phyloP scores from a whole-genome alignment of 2,888 invertebrate genomes.

The Plagodis dolabraria region DNA sequence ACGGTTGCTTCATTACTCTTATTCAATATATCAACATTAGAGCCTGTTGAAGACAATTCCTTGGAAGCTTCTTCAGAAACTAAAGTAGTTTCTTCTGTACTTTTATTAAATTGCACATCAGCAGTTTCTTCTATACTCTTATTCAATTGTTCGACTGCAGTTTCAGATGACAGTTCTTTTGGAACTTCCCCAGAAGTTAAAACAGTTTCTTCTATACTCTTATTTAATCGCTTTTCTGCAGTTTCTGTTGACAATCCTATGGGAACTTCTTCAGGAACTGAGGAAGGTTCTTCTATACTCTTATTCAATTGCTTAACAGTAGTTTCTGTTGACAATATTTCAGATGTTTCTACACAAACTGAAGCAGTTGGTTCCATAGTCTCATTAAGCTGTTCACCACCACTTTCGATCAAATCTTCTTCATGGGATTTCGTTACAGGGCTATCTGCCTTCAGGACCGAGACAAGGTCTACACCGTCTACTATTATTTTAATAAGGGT shows the following conservation, averaged over 20 bases:
- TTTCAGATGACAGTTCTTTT: neutral
- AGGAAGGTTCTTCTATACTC: neutral
- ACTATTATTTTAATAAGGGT: constrained; percentile 84
- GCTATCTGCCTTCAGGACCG: constrained; percentile 40
- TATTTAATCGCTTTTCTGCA: neutral
- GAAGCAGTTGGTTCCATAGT: constrained; percentile 1
- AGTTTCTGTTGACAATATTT: neutral
- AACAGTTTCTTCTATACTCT: constrained; percentile 2
- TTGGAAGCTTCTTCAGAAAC: too few species aligned
- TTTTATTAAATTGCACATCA: too few species aligned
- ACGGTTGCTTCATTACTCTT: too few species aligned
- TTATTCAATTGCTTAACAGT: neutral
- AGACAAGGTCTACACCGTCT: constrained; percentile 76
- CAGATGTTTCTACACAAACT: neutral
- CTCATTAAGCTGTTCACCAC: neutral
- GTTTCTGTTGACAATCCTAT: neutral
- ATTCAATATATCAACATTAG: too few species aligned
- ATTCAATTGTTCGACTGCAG: too few species aligned
- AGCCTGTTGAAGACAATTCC: too few species aligned
- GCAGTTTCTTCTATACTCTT: too few species aligned
- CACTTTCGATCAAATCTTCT: neutral
- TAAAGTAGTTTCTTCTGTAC: too few species aligned
- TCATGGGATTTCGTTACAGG: neutral
- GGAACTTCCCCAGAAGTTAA: too few species aligned
- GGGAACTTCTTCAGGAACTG: neutral